Base-by-base conservation (phyloP, 2,113 vertebrate genomes). In the Cavia aperea region DNA sequence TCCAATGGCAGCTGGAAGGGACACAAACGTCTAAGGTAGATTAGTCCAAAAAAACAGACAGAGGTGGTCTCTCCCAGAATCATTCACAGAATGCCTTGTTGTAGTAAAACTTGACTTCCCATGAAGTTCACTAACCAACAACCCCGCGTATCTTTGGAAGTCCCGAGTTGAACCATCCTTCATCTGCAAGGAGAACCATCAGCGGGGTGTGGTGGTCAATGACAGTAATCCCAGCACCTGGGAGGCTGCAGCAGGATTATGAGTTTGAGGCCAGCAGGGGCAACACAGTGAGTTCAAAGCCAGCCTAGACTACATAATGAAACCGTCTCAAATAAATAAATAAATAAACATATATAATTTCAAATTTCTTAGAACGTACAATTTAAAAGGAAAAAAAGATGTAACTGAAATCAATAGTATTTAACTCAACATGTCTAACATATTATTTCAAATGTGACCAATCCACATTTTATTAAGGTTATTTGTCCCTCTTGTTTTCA, bases 1-100 rank as follows among this genome's bases (percentile, higher is more conserved):
- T 43, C n/a, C 0, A 1, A 33, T 46, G 14, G 18, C 39, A 36
- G 58, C 19, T 13, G 4, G 77, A 63, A 16, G 56, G 56, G 62
- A 75, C 4, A 4, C 68, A 23, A 8, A n/a, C 56, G 11, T 26
- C 88, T 66, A 43, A 31, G 8, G 58, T 0, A 21, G 54, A 58
- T 68, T 51, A 46, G 90, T 39, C 54, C 11, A 31, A 66, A 86
- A 85, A 78, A 60, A 18, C 87, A 87, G 66, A 86, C 7, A 19
- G 39, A n/a, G 54, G 24, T 7, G 1, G 0, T 24, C 78, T 54
- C 29, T 43, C 0, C 4, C 0, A 6, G 66, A 49, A 24, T 46
- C 14, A 43, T 4, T 58, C 56, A 31, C 0, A 23, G 33, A 0
- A 43, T 43, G n/a, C 62, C 21, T 23, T 33, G 43, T 0, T 16